phyloP scores from a whole-genome alignment of 92 coral and sea anemone genomes.

The Parazoanthus darwini region DNA sequence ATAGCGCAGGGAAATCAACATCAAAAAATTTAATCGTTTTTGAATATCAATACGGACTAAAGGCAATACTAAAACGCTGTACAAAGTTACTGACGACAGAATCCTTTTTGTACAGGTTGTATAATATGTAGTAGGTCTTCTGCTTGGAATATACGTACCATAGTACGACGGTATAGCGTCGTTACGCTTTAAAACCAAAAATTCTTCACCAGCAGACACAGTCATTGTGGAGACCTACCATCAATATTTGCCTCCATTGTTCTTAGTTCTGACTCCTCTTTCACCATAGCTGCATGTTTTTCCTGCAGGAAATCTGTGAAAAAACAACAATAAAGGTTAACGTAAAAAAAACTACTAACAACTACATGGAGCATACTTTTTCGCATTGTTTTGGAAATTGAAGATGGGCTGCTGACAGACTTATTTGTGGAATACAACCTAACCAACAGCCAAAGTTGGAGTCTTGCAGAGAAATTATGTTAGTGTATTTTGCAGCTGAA shows the following conservation, averaged over 20 bases:
- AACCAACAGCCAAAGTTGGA: not conserved
- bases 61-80: too few species aligned
- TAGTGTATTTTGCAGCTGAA: not conserved
- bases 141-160: not conserved
- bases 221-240: conserved; percentile 44
- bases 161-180: not conserved
- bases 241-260: conserved; percentile 61
- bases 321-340: not conserved
- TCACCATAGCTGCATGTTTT: conserved; percentile 61
- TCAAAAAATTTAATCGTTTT: too few species aligned
- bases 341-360: not conserved
- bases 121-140: not conserved
- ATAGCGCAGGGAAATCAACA: too few species aligned
- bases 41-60: too few species aligned
- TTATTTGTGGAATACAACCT: not conserved
- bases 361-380: not conserved
- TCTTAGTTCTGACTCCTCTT: conserved; percentile 53
- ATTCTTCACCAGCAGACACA: not conserved
- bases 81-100: not conserved
- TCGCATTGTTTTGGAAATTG: not conserved
- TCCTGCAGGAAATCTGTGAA: conserved; percentile 50
- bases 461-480: too few species aligned
- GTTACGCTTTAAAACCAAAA: not conserved
- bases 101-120: not conserved
- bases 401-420: not conserved